Evolutionary conservation across 2,797 vertebrate species (phyloP).

Genomic region (Saguinus oedipus): DNA sequence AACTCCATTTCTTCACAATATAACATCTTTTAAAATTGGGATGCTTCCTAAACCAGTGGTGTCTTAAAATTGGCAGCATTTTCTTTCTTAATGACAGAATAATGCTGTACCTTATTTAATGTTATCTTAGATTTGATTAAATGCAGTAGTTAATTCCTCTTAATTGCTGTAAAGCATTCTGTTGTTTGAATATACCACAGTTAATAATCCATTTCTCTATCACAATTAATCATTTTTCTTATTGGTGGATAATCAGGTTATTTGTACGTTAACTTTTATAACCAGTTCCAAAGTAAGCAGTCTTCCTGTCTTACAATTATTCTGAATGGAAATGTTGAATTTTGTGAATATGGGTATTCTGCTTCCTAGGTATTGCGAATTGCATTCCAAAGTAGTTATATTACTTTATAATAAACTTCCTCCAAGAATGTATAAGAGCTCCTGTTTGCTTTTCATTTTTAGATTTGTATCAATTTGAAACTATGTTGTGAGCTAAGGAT

Average conservation of each 20-base stretch:
- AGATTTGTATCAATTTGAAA: background rate
- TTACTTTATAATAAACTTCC: background rate
- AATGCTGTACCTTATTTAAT: background rate
- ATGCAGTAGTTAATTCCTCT: background rate
- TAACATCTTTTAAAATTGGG: background rate
- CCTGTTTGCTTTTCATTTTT: background rate
- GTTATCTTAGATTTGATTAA: constrained; percentile 1
- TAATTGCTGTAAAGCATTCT: background rate
- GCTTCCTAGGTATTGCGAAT: background rate
- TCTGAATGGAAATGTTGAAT: background rate
- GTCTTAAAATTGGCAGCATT: background rate
- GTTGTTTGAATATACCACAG: background rate
- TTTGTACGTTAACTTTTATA: background rate
- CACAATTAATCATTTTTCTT: background rate
- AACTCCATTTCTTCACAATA: background rate
- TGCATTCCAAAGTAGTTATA: background rate
- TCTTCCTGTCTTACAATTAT: background rate
- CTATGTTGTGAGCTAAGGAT: background rate
- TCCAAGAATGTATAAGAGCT: background rate
- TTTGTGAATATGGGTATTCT: background rate
- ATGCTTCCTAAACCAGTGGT: background rate
- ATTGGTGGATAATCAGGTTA: background rate
- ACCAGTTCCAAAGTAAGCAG: background rate
- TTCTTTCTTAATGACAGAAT: background rate
- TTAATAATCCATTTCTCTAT: background rate